These are phyloP conservation scores for Ptychadena robeensis DNA, from an alignment of 2,797 vertebrate species.

Conservation along the genomic window DNA sequence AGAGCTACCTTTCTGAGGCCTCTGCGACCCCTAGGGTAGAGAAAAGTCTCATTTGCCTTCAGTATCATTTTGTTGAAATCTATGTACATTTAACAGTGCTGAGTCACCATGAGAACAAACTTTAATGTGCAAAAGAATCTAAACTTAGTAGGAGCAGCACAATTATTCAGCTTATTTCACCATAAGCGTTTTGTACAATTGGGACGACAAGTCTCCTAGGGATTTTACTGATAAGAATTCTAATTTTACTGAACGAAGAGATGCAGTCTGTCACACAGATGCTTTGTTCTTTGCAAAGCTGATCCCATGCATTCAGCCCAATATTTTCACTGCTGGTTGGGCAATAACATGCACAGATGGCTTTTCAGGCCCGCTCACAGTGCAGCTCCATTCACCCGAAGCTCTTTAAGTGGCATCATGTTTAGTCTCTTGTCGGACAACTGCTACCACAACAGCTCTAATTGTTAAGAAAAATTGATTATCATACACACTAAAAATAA, in stretches of 20 bases:
- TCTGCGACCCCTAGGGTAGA: no score
- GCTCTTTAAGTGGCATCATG: conserved; percentile 58
- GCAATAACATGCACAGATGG: conserved; percentile 56
- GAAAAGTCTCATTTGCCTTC: no score
- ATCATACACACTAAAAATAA: conserved; percentile 14
- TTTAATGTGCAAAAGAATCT: background rate
- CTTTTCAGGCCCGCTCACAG: conserved; percentile 28
- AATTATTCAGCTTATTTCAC: conserved; percentile 35
- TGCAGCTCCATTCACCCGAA: conserved; percentile 34
- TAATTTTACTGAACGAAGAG: conserved; percentile 41
- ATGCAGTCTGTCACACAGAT: conserved; percentile 55
- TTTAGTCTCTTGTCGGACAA: conserved; percentile 54
- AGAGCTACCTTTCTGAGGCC: no score
- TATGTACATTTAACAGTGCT: background rate
- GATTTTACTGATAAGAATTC: conserved; percentile 51
- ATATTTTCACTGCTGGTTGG: conserved; percentile 60
- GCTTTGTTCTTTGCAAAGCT: conserved; percentile 45
- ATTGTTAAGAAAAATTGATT: conserved; percentile 50
- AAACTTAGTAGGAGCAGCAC: background rate
- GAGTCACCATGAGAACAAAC: background rate
- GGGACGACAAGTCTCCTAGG: conserved; percentile 50
- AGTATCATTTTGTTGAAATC: no score
- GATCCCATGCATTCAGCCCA: conserved; percentile 49
- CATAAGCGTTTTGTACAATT: conserved; percentile 41
- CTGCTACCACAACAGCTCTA: conserved; percentile 53